These are phyloP conservation scores for Gonioctena quinquepunctata DNA, from an alignment of 1,140 invertebrate species.

Conservation along the genomic window DNA sequence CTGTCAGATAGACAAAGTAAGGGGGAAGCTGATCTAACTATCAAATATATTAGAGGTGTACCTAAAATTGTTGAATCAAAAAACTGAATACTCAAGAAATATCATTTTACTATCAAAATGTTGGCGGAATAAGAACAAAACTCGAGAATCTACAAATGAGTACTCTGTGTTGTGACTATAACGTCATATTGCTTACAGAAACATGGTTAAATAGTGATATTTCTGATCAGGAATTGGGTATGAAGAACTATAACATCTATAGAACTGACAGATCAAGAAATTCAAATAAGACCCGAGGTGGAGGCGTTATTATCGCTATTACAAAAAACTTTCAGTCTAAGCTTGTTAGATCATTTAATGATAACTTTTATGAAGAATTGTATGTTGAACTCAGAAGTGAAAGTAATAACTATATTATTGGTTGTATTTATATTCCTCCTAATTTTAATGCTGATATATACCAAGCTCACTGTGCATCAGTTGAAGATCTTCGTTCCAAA, in stretches of 20 bases:
- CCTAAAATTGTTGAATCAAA: slow-evolving; percentile 4
- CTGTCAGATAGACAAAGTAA: neutral
- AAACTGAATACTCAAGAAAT: neutral
- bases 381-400: slow-evolving; percentile 4
- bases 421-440: neutral
- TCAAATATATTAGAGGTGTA: neutral
- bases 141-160: neutral
- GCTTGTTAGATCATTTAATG: neutral
- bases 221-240: neutral
- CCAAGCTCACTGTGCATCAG: neutral
- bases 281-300: slow-evolving; percentile 5
- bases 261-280: slow-evolving; percentile 1
- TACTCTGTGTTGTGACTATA: slow-evolving; percentile 1
- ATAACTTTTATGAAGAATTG: neutral
- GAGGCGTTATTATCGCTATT: neutral
- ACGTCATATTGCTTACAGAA: slow-evolving; percentile 2
- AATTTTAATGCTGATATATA: neutral
- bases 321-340: neutral
- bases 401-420: neutral
- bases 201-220: slow-evolving; percentile 10
- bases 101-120: slow-evolving; percentile 10
- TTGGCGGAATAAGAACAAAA: slow-evolving; percentile 9
- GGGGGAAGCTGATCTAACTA: neutral
- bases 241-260: neutral
- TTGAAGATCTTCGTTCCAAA: neutral